Conservation (phyloP, 2,113 vertebrate genomes). For the Alectura lathami region DNA sequence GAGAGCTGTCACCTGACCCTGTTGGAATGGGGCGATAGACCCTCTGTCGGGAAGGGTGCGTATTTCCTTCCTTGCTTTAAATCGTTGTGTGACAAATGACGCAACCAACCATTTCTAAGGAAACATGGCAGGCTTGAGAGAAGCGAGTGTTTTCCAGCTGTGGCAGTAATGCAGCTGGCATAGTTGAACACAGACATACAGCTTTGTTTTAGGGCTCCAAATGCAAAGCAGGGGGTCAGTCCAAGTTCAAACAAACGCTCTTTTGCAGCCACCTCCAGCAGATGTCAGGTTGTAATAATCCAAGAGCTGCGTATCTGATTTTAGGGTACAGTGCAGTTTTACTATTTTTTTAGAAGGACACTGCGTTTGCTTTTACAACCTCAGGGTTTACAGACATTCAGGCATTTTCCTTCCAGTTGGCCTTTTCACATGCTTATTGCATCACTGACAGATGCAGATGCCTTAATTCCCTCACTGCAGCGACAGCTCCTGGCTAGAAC, state of each 20-base stretch:
- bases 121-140: background rate
- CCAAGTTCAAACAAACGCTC: background rate
- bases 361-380: background rate
- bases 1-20: background rate
- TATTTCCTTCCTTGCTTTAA: constrained; percentile 6
- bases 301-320: background rate
- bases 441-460: constrained; percentile 73
- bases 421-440: background rate
- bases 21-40: background rate
- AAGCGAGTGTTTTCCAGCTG: background rate
- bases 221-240: background rate
- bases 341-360: background rate
- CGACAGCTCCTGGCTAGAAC: constrained; percentile 82
- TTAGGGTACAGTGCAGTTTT: background rate
- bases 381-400: background rate
- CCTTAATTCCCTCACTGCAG: constrained; percentile 78
- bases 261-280: background rate
- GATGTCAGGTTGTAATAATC: background rate
- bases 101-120: background rate
- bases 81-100: background rate
- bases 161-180: background rate
- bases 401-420: background rate
- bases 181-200: background rate
- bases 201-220: background rate
- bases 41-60: background rate